Percentiles rank a stretch among this genome's conserved stretches.
phyloP scores from a whole-genome alignment of 2,113 vertebrate genomes.

The Oryzias javanicus region DNA sequence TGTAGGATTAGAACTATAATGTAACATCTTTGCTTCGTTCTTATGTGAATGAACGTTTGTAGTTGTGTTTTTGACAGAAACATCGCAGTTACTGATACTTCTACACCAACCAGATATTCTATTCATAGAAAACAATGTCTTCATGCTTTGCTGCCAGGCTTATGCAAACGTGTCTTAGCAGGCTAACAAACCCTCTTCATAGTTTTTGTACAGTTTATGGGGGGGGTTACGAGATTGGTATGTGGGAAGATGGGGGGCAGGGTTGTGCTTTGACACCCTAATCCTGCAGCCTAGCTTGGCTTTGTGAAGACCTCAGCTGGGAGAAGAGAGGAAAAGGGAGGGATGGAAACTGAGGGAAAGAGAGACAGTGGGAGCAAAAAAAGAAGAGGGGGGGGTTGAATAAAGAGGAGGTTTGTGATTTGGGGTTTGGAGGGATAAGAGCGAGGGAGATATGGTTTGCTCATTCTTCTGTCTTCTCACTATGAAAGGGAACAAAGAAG shows the following conservation, averaged over 20 bases:
- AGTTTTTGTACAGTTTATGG: slow-evolving; percentile 34
- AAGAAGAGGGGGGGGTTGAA: slow-evolving; percentile 24
- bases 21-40: neutral
- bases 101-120: neutral
- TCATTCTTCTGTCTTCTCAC: slow-evolving; percentile 52
- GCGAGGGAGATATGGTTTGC: slow-evolving; percentile 51
- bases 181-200: slow-evolving; percentile 13
- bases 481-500: slow-evolving; percentile 67
- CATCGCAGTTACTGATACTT: neutral
- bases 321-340: slow-evolving; percentile 48
- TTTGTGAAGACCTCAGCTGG: slow-evolving; percentile 62
- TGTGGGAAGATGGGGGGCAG: slow-evolving; percentile 57
- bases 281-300: slow-evolving; percentile 61
- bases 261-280: slow-evolving; percentile 69
- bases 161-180: slow-evolving; percentile 36
- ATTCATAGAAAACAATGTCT: slow-evolving; percentile 16
- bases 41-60: neutral
- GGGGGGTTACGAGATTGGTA: slow-evolving; percentile 33
- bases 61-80: neutral
- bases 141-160: slow-evolving; percentile 16
- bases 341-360: slow-evolving; percentile 28
- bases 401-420: slow-evolving; percentile 16
- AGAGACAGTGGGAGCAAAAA: slow-evolving; percentile 20
- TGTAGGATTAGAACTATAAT: neutral
- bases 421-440: slow-evolving; percentile 47